Base-by-base conservation (phyloP, 2,113 vertebrate genomes). In the Cephalopholis sonnerati region DNA sequence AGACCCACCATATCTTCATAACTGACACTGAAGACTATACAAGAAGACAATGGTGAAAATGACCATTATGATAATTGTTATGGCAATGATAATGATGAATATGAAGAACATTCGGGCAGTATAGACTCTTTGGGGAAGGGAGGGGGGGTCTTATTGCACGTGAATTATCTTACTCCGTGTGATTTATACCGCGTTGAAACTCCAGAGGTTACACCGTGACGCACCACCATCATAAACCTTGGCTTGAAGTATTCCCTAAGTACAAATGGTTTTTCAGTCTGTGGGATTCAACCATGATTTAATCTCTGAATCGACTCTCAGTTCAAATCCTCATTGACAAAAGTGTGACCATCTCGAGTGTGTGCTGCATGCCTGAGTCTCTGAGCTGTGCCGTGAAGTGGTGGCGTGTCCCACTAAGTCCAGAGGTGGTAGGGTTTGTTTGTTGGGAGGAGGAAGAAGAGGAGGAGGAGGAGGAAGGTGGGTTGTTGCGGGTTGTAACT, bases 91-190 rank as follows among this genome's bases (percentile, higher is more conserved):
- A 74, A 87, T 46, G 86, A 89, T 81, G 89, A 91, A 83, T 65
- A 92, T 71, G 83, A 87, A 85, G 94, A 89, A 93, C 92, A 95
- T 96, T 96, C 95, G 96, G 96, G 96, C 89, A 88, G 92, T 83
- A 89, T 85, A 86, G 88, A 92, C 92, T 91, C 79, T 89, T 74
- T 74, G 79, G 87, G 92, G 84, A 77, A 55, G 81, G 84, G 87
- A 48, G 86, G 83, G 87, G 95, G 97, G 96, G 95, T 97, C 92
- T 97, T 97, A 97, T 97, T 99, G 98, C 98, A 99, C 98, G 98
- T 98, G 97, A 98, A 98, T 96, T 98, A 98, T 98, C 97, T 99
- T 98, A 99, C 96, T 99, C 98, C 97, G 97, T 98, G 98, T 98
- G 98, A 92, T 99, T 99, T 99, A 97, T 99, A 99, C 97, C 95